Percentiles rank a stretch among this genome's conserved stretches.
phyloP scores from a whole-genome alignment of 2,113 vertebrate species.

The Apodemus sylvaticus region DNA sequence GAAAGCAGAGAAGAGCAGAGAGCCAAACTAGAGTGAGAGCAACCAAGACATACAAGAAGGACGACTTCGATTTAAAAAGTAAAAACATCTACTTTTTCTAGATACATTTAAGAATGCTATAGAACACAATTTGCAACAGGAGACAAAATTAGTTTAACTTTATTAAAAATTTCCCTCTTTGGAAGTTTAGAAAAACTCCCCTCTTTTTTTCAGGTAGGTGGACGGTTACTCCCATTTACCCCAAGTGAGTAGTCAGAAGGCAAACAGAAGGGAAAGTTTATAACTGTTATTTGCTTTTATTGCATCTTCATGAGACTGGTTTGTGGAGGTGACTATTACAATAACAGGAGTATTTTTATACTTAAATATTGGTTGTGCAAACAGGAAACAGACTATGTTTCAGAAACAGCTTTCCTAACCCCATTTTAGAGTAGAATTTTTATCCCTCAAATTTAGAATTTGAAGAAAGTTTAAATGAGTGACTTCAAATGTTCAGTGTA shows the following conservation, averaged over 20 bases:
- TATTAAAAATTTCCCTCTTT: neutral
- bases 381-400: neutral
- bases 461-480: neutral
- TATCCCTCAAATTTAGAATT: neutral
- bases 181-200: neutral
- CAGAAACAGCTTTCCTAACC: neutral
- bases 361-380: neutral
- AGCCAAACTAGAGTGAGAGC: neutral
- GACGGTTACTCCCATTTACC: neutral
- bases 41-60: fast-evolving
- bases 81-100: neutral
- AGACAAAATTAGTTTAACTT: neutral
- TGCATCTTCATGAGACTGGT: neutral
- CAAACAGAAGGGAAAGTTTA: neutral
- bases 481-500: neutral
- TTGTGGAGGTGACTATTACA: neutral
- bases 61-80: neutral
- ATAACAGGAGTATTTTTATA: neutral
- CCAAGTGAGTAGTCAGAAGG: neutral
- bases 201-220: neutral
- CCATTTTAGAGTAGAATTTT: neutral
- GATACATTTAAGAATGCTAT: neutral
- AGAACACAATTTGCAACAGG: constrained; percentile 5
- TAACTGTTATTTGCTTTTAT: neutral
- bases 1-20: neutral